Conservation (phyloP, 2,797 vertebrate genomes). For the Steatocranus sp. region DNA sequence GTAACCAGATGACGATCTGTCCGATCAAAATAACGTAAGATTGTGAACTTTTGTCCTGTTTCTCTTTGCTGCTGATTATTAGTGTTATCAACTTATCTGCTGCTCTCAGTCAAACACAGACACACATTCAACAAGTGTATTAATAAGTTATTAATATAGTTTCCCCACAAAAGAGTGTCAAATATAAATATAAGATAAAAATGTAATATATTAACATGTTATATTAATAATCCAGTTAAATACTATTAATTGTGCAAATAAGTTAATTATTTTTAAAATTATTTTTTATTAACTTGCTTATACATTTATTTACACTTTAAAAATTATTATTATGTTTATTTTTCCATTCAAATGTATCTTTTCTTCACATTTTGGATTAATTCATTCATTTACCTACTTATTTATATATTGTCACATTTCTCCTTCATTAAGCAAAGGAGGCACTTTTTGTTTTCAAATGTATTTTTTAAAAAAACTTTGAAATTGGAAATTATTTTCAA, state of each 20-base stretch:
- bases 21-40: background rate
- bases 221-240: background rate
- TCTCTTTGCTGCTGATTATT: background rate
- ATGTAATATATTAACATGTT: background rate
- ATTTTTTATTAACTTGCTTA: background rate
- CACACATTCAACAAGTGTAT: background rate
- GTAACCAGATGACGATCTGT: background rate
- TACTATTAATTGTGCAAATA: background rate
- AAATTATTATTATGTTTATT: background rate
- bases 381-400: accelerated
- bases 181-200: background rate
- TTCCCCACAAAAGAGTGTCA: background rate
- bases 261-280: background rate
- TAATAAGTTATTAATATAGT: background rate
- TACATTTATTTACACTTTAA: background rate
- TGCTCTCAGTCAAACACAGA: background rate
- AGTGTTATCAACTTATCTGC: background rate
- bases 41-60: background rate
- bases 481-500: background rate
- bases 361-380: background rate
- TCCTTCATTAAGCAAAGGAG: background rate
- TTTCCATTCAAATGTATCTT: background rate
- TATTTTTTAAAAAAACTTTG: accelerated
- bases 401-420: accelerated
- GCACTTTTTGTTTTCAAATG: background rate